These are phyloP conservation scores for Myopa tessellatipennis DNA, from an alignment of 2,888 invertebrate species.

Conservation along the genomic window DNA sequence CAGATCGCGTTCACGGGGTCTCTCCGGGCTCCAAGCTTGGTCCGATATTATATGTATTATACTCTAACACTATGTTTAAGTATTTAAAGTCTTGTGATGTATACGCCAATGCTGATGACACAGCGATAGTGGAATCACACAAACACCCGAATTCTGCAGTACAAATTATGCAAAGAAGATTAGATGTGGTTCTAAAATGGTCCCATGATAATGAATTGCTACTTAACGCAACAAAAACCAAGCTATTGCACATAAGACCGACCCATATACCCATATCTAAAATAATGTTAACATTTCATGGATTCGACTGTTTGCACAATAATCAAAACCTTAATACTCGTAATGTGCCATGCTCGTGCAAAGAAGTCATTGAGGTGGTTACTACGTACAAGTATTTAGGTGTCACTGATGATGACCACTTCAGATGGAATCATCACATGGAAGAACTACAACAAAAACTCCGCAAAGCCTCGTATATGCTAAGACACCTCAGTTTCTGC, in stretches of 20 bases:
- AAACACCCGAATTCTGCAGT: background rate
- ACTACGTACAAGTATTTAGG: no score
- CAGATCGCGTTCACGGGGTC: no score
- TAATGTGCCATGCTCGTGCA: background rate
- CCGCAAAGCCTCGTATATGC: no score
- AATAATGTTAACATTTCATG: background rate
- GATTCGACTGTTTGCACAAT: slow-evolving; percentile 6
- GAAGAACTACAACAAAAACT: no score
- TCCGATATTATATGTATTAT: no score
- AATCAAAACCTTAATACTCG: background rate
- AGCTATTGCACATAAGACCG: slow-evolving; percentile 5
- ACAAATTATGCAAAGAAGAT: slow-evolving; percentile 8
- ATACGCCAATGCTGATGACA: background rate
- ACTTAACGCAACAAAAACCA: no score
- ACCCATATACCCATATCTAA: background rate
- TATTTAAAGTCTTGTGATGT: background rate
- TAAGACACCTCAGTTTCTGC: background rate
- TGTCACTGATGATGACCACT: no score
- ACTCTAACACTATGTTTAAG: no score
- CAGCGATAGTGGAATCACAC: background rate
- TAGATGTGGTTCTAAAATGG: background rate
- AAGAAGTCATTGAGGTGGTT: background rate
- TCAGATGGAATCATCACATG: no score
- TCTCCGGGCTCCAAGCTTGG: no score
- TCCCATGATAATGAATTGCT: no score